These are phyloP conservation scores for Heliconius ethilla DNA, from an alignment of 2,888 invertebrate genomes.

Conservation along the genomic window DNA sequence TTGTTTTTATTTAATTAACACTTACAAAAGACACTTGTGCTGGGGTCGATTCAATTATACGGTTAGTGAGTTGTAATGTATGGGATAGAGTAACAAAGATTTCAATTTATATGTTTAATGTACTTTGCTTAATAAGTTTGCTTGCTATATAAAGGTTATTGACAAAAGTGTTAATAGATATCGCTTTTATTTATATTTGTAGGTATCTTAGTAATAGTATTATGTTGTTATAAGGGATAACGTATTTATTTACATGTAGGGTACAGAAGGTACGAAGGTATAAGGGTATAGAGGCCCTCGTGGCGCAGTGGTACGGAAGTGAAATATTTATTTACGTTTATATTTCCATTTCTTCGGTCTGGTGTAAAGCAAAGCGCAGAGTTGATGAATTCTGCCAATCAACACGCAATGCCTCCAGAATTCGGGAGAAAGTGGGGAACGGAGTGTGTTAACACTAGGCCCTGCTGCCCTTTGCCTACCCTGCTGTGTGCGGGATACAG, in stretches of 20 bases:
- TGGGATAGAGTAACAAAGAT: conserved; percentile 36
- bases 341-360: too few species aligned
- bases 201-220: not conserved
- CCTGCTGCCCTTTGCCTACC: too few species aligned
- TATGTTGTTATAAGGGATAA: conserved; percentile 14
- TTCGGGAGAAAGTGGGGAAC: too few species aligned
- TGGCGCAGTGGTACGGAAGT: too few species aligned
- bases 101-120: conserved; percentile 36
- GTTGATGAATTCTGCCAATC: too few species aligned
- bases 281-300: too few species aligned
- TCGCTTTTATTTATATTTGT: not conserved
- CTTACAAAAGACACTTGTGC: conserved; percentile 37
- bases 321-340: too few species aligned
- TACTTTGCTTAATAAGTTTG: conserved; percentile 34
- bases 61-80: conserved; percentile 48
- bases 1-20: conserved; percentile 37
- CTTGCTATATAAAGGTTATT: not conserved
- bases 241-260: not conserved
- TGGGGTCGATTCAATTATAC: conserved; percentile 61
- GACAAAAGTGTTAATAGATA: conserved; percentile 5
- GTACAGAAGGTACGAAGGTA: not conserved
- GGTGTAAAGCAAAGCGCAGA: too few species aligned
- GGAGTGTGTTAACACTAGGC: too few species aligned
- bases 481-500: too few species aligned
- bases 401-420: too few species aligned